Conservation (phyloP, 2,113 vertebrate species). For the Cygnus atratus region DNA sequence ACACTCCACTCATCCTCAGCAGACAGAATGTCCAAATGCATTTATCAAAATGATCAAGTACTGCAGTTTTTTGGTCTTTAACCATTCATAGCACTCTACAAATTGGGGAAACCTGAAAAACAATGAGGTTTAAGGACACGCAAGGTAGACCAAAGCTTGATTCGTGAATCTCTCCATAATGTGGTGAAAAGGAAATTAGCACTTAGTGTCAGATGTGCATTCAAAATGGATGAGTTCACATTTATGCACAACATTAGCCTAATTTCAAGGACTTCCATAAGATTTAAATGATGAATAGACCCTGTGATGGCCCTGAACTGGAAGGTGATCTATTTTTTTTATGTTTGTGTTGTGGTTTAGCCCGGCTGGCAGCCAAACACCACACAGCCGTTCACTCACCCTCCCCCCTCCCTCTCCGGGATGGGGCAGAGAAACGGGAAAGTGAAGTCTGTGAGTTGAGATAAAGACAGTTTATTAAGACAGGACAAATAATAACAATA, state of each 20-base stretch:
- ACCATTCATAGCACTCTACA: not conserved
- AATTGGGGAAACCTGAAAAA: not conserved
- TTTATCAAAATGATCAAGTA: constrained; percentile 33
- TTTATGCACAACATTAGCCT: not conserved
- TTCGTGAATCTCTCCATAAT: not conserved
- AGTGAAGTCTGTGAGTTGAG: no score
- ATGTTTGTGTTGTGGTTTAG: no score
- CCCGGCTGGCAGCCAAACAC: no score
- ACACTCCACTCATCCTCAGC: not conserved
- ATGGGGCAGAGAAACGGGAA: no score
- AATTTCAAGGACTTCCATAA: not conserved
- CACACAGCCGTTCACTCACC: no score
- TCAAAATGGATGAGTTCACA: not conserved
- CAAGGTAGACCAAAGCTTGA: not conserved
- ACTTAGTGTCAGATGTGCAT: not conserved
- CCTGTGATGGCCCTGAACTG: not conserved
- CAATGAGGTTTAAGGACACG: not conserved
- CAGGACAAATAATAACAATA: no score
- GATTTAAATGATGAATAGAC: not conserved
- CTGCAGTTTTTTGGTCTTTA: not conserved
- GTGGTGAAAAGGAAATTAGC: not conserved
- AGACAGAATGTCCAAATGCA: not conserved
- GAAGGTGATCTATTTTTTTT: not conserved
- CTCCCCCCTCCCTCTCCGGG: no score
- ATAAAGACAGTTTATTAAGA: no score